Conservation (phyloP, 2,888 invertebrate species). For the Ceramica pisi region DNA sequence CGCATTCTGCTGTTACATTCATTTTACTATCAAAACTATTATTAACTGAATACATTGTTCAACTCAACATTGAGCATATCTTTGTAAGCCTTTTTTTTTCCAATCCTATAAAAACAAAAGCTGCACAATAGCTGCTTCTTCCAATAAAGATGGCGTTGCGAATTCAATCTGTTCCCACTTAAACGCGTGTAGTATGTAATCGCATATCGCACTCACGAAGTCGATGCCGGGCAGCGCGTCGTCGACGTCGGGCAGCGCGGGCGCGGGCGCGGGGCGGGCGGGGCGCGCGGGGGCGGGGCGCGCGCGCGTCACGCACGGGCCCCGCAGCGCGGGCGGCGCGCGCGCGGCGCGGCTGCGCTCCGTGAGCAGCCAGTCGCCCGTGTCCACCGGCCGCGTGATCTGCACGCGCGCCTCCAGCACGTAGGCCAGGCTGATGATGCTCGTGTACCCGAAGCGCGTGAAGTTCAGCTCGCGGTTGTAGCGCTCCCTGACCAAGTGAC, state of each 20-base stretch:
- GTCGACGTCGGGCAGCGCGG: slow-evolving; percentile 69
- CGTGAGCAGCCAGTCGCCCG: slow-evolving; percentile 72
- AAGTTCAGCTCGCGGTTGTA: slow-evolving; percentile 80
- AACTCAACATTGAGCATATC: too few species aligned
- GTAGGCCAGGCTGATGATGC: slow-evolving; percentile 77
- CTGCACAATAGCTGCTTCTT: too few species aligned
- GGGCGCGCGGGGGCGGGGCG: slow-evolving; percentile 26
- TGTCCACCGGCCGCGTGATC: slow-evolving; percentile 64
- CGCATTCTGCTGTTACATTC: too few species aligned
- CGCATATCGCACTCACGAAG: slow-evolving; percentile 75
- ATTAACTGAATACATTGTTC: too few species aligned
- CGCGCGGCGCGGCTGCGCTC: slow-evolving; percentile 42
- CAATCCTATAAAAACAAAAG: not conserved
- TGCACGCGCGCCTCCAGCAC: slow-evolving; percentile 68
- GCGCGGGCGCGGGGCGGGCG: slow-evolving; percentile 25
- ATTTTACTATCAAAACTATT: too few species aligned
- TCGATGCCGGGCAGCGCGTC: slow-evolving; percentile 81
- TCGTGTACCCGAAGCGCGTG: slow-evolving; percentile 78
- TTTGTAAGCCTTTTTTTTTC: too few species aligned
- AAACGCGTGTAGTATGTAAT: too few species aligned
- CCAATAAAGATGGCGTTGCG: too few species aligned
- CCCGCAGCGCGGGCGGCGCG: slow-evolving; percentile 32
- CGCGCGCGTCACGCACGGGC: slow-evolving; percentile 13
- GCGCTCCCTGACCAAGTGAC: slow-evolving; percentile 79
- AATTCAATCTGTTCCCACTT: too few species aligned